phyloP scores from a whole-genome alignment of 2,797 vertebrate species.

The Mormyrus hasselquistii region DNA sequence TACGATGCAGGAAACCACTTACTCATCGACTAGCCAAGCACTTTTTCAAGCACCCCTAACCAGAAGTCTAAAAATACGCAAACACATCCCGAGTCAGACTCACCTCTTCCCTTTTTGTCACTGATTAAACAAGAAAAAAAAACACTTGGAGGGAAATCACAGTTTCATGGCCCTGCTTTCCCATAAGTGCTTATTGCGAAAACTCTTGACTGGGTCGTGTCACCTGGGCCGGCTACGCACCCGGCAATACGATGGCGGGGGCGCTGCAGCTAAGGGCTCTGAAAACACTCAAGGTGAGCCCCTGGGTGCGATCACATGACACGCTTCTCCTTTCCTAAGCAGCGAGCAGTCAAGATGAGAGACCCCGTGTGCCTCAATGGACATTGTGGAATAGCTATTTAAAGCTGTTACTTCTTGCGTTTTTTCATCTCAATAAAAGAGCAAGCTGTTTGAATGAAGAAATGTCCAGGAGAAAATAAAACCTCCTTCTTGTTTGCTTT shows the following conservation, averaged over 20 bases:
- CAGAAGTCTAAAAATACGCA: conserved; percentile 40
- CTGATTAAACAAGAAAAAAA: conserved; percentile 43
- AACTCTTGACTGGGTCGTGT: background rate
- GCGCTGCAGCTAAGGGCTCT: background rate
- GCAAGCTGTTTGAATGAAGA: background rate
- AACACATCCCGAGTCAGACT: conserved; percentile 52
- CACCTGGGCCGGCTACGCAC: background rate
- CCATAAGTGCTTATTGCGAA: background rate
- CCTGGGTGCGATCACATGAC: background rate
- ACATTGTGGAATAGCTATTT: background rate
- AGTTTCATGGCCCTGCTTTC: background rate
- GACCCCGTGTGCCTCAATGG: background rate
- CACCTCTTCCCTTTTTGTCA: conserved; percentile 64
- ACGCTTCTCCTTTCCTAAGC: background rate
- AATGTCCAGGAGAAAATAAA: background rate
- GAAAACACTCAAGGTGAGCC: background rate
- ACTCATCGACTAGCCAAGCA: conserved; percentile 50
- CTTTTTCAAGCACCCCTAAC: conserved; percentile 47
- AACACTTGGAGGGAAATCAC: conserved; percentile 54
- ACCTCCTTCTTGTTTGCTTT: background rate
- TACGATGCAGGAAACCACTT: conserved; percentile 18
- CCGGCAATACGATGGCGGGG: conserved; percentile 34
- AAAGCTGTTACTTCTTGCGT: background rate
- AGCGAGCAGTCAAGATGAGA: background rate
- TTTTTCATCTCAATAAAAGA: background rate